These are phyloP conservation scores for Mycetomoellerius zeteki DNA, from an alignment of 1,140 invertebrate genomes.

Conservation along the genomic window DNA sequence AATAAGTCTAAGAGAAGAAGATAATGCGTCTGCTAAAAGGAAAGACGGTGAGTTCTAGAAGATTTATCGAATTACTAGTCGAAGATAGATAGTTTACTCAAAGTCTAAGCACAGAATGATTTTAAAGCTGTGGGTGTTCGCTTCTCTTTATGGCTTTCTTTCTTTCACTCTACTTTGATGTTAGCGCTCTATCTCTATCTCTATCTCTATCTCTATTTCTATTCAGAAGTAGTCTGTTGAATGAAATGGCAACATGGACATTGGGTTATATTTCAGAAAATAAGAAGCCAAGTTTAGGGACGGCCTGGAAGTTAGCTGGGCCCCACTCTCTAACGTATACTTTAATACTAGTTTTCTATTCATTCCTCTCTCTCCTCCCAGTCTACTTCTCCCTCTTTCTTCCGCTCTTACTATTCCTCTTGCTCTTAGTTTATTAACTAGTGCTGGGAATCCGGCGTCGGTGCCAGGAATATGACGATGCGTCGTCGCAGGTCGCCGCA, in stretches of 20 bases:
- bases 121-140: conserved; percentile 68
- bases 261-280: conserved; percentile 76
- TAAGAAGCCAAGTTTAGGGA: conserved; percentile 74
- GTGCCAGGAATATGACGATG: conserved; percentile 50
- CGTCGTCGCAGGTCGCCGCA: conserved; percentile 45
- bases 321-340: conserved; percentile 60
- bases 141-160: conserved; percentile 57
- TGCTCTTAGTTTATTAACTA: conserved; percentile 73
- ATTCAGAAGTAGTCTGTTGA: conserved; percentile 45
- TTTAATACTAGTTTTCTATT: conserved; percentile 78
- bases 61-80: conserved; percentile 72
- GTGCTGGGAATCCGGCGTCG: conserved; percentile 63
- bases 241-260: conserved; percentile 64
- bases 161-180: conserved; percentile 6
- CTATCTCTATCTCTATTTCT: neutral
- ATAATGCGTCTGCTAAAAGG: neutral
- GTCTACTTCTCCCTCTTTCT: conserved; percentile 16
- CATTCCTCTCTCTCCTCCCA: conserved; percentile 45
- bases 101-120: conserved; percentile 74
- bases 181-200: neutral
- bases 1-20: neutral
- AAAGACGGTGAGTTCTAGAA: conserved; percentile 64
- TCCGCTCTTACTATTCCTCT: conserved; percentile 34
- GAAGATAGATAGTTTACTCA: conserved; percentile 76
- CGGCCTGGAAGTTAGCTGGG: conserved; percentile 57